Evolutionary conservation across 2,113 vertebrate genomes (phyloP).

Genomic region (Rhinolophus sinicus): DNA sequence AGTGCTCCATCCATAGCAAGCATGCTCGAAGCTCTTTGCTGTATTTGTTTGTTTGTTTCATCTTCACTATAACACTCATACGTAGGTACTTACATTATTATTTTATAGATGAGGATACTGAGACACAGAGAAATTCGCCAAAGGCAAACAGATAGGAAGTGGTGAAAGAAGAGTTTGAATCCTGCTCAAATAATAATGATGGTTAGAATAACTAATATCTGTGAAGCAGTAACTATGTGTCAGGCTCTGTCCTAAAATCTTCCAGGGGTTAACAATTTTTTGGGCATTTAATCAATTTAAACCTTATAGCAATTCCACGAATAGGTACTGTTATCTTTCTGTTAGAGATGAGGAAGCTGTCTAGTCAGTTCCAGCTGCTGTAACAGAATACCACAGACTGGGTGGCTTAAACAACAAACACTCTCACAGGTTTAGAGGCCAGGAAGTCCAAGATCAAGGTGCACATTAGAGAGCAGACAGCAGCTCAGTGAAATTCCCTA

Average conservation of each 20-base stretch:
- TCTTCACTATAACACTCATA: not conserved
- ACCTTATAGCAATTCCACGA: not conserved
- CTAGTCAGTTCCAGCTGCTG: not conserved
- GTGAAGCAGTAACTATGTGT: not conserved
- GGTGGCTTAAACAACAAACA: not conserved
- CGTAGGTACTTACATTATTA: not conserved
- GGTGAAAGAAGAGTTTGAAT: not conserved
- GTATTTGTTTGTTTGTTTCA: not conserved
- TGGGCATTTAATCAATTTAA: not conserved
- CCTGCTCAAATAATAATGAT: not conserved
- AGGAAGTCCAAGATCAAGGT: not conserved
- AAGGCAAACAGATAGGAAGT: not conserved
- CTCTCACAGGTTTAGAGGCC: not conserved
- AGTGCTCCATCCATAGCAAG: not conserved
- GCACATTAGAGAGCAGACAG: not conserved
- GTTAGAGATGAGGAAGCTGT: not conserved
- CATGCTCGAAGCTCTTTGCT: not conserved
- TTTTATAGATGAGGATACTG: not conserved
- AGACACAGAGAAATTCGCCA: not conserved
- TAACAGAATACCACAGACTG: not conserved
- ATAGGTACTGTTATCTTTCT: not conserved
- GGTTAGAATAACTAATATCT: too few relatives aligned
- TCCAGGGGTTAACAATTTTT: not conserved
- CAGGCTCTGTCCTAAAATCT: not conserved
- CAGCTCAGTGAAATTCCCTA: not conserved